Evolutionary conservation across 2,888 invertebrate species (phyloP).

Genomic region (Apocheima hispidaria): DNA sequence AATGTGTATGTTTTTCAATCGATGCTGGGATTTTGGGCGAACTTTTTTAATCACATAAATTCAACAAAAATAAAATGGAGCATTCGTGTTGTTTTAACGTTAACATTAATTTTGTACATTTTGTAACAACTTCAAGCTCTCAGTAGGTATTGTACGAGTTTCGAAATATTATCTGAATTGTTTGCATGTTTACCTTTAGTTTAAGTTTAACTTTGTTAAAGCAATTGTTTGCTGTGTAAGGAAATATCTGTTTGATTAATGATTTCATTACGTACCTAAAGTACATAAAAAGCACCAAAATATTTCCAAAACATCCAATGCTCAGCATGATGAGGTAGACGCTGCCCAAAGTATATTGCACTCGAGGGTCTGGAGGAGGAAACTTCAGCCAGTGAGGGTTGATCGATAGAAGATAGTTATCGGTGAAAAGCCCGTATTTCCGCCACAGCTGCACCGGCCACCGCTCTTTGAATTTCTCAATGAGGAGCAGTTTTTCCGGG

Average conservation of each 20-base stretch:
- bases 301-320: slow-evolving; percentile 89
- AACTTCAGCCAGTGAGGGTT: slow-evolving; percentile 91
- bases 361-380: slow-evolving; percentile 84
- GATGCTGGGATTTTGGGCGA: too few relatives aligned
- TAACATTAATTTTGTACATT: background rate
- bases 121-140: slow-evolving; percentile 10
- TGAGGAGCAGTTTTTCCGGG: slow-evolving; percentile 40
- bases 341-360: slow-evolving; percentile 87
- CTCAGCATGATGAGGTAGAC: slow-evolving; percentile 88
- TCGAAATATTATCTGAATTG: slow-evolving; percentile 11
- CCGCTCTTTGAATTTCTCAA: slow-evolving; percentile 65
- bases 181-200: slow-evolving; percentile 5
- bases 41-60: too few relatives aligned
- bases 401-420: slow-evolving; percentile 84
- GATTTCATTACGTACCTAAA: slow-evolving; percentile 78
- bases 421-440: slow-evolving; percentile 82
- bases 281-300: slow-evolving; percentile 90
- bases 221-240: slow-evolving; percentile 2
- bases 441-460: slow-evolving; percentile 84
- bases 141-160: slow-evolving; percentile 8
- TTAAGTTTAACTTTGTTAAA: too few relatives aligned
- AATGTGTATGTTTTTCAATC: too few relatives aligned
- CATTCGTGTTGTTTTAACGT: slow-evolving; percentile 3
- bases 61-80: background rate
- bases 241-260: slow-evolving; percentile 8